Evolutionary conservation across 2,113 vertebrate genomes (phyloP).

Genomic region (Anarrhichthys ocellatus): DNA sequence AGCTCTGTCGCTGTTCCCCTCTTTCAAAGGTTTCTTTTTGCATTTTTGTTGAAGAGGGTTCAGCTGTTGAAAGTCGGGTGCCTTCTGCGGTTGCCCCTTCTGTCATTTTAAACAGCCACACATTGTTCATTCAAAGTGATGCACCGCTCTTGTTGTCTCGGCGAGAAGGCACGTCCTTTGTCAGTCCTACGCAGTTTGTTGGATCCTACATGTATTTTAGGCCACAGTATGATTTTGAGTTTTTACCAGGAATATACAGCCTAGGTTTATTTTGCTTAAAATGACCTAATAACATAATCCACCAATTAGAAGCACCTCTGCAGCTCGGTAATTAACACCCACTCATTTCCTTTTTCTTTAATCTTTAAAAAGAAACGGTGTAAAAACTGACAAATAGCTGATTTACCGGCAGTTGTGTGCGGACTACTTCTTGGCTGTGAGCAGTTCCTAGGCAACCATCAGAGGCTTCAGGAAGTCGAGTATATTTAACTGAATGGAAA

Average conservation of each 20-base stretch:
- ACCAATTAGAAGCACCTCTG: not conserved
- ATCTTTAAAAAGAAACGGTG: not conserved
- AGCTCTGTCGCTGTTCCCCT: not conserved
- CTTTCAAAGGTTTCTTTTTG: slow-evolving; percentile 12
- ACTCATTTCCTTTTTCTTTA: not conserved
- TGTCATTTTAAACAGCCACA: slow-evolving; percentile 27
- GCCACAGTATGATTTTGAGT: not conserved
- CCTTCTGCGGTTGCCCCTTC: not conserved
- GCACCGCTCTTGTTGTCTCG: slow-evolving; percentile 18
- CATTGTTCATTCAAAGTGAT: slow-evolving; percentile 33
- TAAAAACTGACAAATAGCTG: not conserved
- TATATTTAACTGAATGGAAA: not conserved
- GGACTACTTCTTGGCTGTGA: not conserved
- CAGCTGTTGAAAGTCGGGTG: slow-evolving; percentile 30
- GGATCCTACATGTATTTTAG: not conserved
- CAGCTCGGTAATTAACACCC: not conserved
- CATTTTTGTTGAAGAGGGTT: slow-evolving; percentile 21
- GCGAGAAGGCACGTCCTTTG: not conserved
- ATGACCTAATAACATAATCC: not conserved
- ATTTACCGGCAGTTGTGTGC: not conserved
- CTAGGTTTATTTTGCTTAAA: not conserved
- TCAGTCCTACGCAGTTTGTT: not conserved
- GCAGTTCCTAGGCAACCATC: not conserved
- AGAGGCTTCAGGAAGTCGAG: not conserved
- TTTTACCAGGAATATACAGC: not conserved